Evolutionary conservation across 2,888 invertebrate species (phyloP).

Genomic region (Callimorpha dominula): DNA sequence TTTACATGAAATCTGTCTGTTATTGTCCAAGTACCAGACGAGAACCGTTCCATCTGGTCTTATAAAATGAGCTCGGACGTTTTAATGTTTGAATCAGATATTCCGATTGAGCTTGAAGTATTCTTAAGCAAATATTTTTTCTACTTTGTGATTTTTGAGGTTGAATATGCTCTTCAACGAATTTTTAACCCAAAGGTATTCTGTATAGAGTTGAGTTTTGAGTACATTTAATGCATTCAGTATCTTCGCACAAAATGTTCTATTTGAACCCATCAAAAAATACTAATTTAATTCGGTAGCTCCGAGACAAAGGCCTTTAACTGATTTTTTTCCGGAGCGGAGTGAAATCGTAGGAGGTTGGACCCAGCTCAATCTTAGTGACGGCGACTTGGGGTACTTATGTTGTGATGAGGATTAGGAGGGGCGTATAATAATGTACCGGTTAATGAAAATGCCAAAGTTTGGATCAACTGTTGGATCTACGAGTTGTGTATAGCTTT

Average conservation of each 20-base stretch:
- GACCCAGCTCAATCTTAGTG: slow-evolving; percentile 29
- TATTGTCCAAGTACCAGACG: slow-evolving; percentile 6
- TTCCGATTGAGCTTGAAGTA: slow-evolving; percentile 46
- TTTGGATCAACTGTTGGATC: slow-evolving; percentile 3
- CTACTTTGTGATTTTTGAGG: slow-evolving; percentile 35
- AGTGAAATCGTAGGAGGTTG: slow-evolving; percentile 24
- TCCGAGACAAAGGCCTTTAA: slow-evolving; percentile 46
- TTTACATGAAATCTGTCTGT: slow-evolving; percentile 6
- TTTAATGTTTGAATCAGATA: slow-evolving; percentile 44
- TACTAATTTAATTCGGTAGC: slow-evolving; percentile 50
- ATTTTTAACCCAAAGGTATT: slow-evolving; percentile 10
- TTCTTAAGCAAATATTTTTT: slow-evolving; percentile 50
- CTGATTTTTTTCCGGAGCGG: slow-evolving; percentile 36
- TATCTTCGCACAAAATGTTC: slow-evolving; percentile 21
- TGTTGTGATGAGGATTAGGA: slow-evolving; percentile 9
- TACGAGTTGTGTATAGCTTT: not conserved
- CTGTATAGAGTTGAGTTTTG: slow-evolving; percentile 13
- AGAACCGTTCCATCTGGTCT: slow-evolving; percentile 17
- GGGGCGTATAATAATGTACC: slow-evolving; percentile 1
- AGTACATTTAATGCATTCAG: not conserved
- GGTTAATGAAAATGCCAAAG: slow-evolving; percentile 18
- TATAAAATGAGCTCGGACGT: slow-evolving; percentile 29
- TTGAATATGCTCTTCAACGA: not conserved
- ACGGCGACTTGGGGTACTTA: slow-evolving; percentile 30
- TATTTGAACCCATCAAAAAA: slow-evolving; percentile 44